Evolutionary conservation across 1,140 invertebrate genomes (phyloP).

Genomic region (Forficula auricularia): DNA sequence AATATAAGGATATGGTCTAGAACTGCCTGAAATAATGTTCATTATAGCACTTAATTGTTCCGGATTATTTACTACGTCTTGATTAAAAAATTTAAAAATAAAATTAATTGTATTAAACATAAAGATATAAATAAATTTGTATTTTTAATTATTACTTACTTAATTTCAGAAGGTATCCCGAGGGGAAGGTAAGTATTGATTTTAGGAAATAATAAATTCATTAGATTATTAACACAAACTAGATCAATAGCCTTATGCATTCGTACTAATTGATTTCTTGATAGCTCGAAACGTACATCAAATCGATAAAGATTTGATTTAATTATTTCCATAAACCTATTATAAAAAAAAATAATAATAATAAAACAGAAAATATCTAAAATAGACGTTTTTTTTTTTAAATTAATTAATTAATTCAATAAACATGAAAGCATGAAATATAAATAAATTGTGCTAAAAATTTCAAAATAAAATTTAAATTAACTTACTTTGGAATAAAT

Average conservation of each 20-base stretch:
- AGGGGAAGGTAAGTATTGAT: not conserved
- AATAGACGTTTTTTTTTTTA: not conserved
- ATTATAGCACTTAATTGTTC: slow-evolving; percentile 45
- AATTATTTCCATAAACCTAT: not conserved
- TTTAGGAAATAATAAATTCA: not conserved
- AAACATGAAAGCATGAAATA: not conserved
- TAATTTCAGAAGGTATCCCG: not conserved
- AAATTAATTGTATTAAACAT: too few species aligned
- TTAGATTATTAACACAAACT: not conserved
- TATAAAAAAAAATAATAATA: not conserved
- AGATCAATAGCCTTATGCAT: slow-evolving; percentile 1
- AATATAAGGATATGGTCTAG: slow-evolving; percentile 49
- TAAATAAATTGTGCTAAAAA: not conserved
- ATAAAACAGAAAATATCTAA: not conserved
- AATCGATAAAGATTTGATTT: not conserved
- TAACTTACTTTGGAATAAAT: slow-evolving; percentile 7
- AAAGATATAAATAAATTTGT: too few species aligned
- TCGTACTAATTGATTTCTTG: not conserved
- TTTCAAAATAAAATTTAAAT: not conserved
- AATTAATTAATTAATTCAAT: not conserved
- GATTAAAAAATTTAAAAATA: slow-evolving; percentile 4
- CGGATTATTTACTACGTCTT: slow-evolving; percentile 27
- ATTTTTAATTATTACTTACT: slow-evolving; percentile 2
- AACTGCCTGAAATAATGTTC: slow-evolving; percentile 37
- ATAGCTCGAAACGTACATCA: slow-evolving; percentile 1